Evolutionary conservation across 2,797 vertebrate species (phyloP).

Genomic region (Typhlichthys subterraneus): DNA sequence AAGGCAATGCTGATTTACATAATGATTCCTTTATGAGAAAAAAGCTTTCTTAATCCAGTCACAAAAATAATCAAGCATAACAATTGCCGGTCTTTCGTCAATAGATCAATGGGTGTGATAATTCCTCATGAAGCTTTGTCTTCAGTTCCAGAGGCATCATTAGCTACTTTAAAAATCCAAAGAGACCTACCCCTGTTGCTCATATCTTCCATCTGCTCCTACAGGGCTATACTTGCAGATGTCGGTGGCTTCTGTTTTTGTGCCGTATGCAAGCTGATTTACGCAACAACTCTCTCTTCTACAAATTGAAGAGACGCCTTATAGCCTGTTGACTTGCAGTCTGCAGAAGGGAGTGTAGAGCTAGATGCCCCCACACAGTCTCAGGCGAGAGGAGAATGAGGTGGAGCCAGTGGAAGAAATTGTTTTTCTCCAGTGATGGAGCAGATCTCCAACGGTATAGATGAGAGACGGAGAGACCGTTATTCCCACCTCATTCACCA

Average conservation of each 20-base stretch:
- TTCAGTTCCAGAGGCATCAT: constrained; percentile 63
- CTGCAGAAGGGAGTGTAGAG: constrained; percentile 72
- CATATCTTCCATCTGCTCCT: constrained; percentile 67
- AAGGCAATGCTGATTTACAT: constrained; percentile 61
- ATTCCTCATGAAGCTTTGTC: constrained; percentile 55
- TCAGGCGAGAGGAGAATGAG: constrained; percentile 72
- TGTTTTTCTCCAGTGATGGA: constrained; percentile 72
- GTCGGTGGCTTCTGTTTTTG: constrained; percentile 62
- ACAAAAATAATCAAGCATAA: constrained; percentile 53
- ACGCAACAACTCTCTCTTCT: constrained; percentile 71
- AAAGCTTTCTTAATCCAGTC: constrained; percentile 55
- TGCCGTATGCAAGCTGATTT: constrained; percentile 52
- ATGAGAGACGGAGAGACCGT: constrained; percentile 38
- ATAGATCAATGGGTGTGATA: constrained; percentile 59
- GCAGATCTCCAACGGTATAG: constrained; percentile 62
- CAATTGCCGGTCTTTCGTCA: constrained; percentile 59
- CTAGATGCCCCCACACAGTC: constrained; percentile 61
- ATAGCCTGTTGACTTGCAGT: constrained; percentile 75
- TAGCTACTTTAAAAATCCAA: constrained; percentile 58
- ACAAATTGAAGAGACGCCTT: constrained; percentile 68
- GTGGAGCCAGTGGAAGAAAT: constrained; percentile 75
- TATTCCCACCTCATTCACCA: constrained; percentile 11
- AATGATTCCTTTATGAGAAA: constrained; percentile 64
- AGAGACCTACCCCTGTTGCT: constrained; percentile 72
- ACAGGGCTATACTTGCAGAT: constrained; percentile 74